phyloP scores from a whole-genome alignment of 2,797 vertebrate species.

The Enoplosus armatus region DNA sequence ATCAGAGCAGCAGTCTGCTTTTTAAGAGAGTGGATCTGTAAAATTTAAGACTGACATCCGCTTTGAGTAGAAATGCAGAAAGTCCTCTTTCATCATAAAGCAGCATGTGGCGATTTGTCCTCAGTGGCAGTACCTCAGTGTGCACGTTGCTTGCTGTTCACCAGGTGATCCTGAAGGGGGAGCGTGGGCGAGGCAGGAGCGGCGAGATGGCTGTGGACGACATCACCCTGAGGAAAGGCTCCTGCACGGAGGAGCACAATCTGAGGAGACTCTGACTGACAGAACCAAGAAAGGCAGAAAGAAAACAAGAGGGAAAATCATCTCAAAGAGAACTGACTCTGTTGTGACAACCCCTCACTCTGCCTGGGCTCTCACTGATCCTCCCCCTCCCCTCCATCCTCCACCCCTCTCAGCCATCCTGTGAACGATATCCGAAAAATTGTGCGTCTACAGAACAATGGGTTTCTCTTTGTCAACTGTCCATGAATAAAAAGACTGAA shows the following conservation, averaged over 20 bases:
- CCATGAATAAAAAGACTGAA: slow-evolving; percentile 58
- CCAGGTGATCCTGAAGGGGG: slow-evolving; percentile 96
- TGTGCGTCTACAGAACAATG: slow-evolving; percentile 45
- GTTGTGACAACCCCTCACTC: slow-evolving; percentile 56
- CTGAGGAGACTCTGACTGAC: slow-evolving; percentile 85
- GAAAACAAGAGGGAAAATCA: slow-evolving; percentile 57
- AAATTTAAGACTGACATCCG: not conserved
- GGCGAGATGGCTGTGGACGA: slow-evolving; percentile 96
- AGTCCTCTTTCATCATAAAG: not conserved
- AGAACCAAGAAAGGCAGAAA: slow-evolving; percentile 32
- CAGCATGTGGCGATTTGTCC: not conserved
- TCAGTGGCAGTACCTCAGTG: not conserved
- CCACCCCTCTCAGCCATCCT: slow-evolving; percentile 10
- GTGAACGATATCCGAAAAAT: slow-evolving; percentile 46
- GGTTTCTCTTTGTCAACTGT: slow-evolving; percentile 36
- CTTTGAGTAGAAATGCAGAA: not conserved
- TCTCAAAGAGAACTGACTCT: slow-evolving; percentile 78
- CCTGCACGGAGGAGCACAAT: slow-evolving; percentile 89
- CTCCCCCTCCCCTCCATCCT: not conserved
- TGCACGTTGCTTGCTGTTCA: slow-evolving; percentile 52
- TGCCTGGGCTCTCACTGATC: slow-evolving; percentile 44
- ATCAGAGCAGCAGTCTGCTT: slow-evolving; percentile 14
- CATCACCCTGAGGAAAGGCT: slow-evolving; percentile 91
- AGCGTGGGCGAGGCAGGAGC: slow-evolving; percentile 87
- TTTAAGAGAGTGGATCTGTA: not conserved